Conservation (phyloP, 2,113 vertebrate species). For the Myodes glareolus region DNA sequence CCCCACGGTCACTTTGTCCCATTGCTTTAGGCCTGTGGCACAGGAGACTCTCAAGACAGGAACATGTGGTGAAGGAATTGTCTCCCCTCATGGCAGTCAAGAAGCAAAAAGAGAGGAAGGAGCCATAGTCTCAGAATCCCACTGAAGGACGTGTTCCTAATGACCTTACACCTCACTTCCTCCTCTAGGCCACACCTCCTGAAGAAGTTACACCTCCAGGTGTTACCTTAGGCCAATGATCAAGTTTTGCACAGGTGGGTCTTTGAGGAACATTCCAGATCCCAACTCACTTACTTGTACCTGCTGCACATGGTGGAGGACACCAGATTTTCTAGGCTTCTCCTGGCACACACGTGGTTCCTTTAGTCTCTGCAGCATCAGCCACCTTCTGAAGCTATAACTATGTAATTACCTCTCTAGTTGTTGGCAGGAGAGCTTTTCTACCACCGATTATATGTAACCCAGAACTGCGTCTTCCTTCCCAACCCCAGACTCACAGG, state of each 20-base stretch:
- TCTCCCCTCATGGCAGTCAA: neutral
- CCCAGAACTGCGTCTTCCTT: neutral
- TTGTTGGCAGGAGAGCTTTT: neutral
- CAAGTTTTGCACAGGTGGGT: neutral
- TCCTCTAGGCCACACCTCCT: neutral
- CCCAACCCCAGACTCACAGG: neutral
- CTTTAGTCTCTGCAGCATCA: neutral
- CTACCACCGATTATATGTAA: neutral
- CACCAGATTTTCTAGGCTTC: no score
- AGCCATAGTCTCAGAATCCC: neutral
- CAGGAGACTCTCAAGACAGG: neutral
- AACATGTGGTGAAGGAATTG: no score
- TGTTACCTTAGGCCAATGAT: neutral
- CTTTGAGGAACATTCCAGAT: neutral
- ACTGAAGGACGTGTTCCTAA: no score
- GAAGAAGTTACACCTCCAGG: neutral
- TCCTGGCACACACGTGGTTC: neutral
- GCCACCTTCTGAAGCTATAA: neutral
- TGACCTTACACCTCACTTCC: neutral
- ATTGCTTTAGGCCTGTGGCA: neutral
- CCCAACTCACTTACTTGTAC: no score
- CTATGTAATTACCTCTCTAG: neutral
- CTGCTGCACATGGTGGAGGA: no score
- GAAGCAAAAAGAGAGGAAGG: neutral
- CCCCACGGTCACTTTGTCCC: neutral